A percentile compares a stretch with the other conserved stretches of the same genome.
Evolutionary conservation across 1,140 invertebrate species (phyloP).

Genomic region (Drosophila nannoptera): DNA sequence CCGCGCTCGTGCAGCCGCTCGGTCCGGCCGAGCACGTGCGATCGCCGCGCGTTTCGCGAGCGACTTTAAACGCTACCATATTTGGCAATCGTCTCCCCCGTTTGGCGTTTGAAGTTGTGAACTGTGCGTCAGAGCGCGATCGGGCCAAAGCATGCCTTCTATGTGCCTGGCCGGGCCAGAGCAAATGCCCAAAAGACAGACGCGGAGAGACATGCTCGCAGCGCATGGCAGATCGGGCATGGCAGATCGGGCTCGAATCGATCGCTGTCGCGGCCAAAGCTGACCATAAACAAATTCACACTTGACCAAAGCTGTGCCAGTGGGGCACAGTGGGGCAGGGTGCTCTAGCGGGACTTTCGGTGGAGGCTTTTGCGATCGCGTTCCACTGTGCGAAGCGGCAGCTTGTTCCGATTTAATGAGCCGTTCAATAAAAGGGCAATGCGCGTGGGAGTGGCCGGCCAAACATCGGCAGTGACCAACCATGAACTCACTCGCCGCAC

Average conservation of each 20-base stretch:
- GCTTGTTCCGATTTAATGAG: slow-evolving; percentile 34
- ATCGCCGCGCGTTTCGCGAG: slow-evolving; percentile 48
- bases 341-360: no score
- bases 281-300: slow-evolving; percentile 33
- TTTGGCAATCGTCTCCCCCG: slow-evolving; percentile 43
- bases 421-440: slow-evolving; percentile 47
- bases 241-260: slow-evolving; percentile 10
- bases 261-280: slow-evolving; percentile 24
- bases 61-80: slow-evolving; percentile 59
- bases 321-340: slow-evolving; percentile 9
- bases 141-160: slow-evolving; percentile 26
- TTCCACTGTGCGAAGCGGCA: neutral
- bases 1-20: no score
- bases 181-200: slow-evolving; percentile 3
- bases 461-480: slow-evolving; percentile 43
- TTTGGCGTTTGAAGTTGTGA: slow-evolving; percentile 33
- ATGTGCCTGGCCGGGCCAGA: slow-evolving; percentile 7
- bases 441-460: slow-evolving; percentile 58
- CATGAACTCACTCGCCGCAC: slow-evolving; percentile 48
- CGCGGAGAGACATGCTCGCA: neutral
- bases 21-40: slow-evolving; percentile 46
- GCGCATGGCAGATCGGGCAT: slow-evolving; percentile 3
- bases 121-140: slow-evolving; percentile 46
- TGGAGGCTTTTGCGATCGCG: no score
- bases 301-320: slow-evolving; percentile 10